Base-by-base conservation (phyloP, 2,797 vertebrate genomes). In the Gallinago stenura region DNA sequence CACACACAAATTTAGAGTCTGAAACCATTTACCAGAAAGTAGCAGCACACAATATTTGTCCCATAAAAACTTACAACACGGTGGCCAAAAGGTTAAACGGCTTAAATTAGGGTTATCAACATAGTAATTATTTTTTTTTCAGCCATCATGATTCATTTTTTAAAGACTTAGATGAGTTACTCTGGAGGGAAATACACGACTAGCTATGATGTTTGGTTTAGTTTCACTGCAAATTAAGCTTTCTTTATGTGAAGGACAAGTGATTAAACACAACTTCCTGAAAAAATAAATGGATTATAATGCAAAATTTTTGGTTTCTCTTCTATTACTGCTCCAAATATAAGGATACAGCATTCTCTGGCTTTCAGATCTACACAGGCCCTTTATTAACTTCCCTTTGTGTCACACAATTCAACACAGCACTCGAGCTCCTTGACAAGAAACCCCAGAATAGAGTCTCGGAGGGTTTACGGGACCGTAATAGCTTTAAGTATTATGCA, bases 371-470 rank as follows among this genome's bases (percentile, higher is more conserved):
- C 10, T 17, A 33, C 28, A 8, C 39, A 28, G 48, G 37, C 19
- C 37, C 79, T 83, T 86, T 80, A 76, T 61, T 60, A 48, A 57
- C 66, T 76, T 78, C 80, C 83, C 71, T 20, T 39, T 0, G 5
- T 30, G 87, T 66, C 92, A 83, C 81, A 83, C 53, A 86, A 28
- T 15, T 75, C 76, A 93, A 30, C 69, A 66, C 33, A 78, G 90
- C 53, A 16, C 92, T 90, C 2, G 1, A 90, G 69, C 79, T 86
- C 46, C 87, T 37, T 61, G 86, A 93, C 73, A 71, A 20, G 89
- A 48, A 95, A 53, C 28, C 82, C 58, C 70, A 43, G 69, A 76
- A 46, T 0, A 15, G 66, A 86, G 30, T 80, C 88, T 78, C 93
- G 4, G 46, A 78, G 77, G 82, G 37, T 28, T 26, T 11, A 17